Base-by-base conservation (phyloP, 92 coral and sea anemone genomes). In the Porites evermanni region DNA sequence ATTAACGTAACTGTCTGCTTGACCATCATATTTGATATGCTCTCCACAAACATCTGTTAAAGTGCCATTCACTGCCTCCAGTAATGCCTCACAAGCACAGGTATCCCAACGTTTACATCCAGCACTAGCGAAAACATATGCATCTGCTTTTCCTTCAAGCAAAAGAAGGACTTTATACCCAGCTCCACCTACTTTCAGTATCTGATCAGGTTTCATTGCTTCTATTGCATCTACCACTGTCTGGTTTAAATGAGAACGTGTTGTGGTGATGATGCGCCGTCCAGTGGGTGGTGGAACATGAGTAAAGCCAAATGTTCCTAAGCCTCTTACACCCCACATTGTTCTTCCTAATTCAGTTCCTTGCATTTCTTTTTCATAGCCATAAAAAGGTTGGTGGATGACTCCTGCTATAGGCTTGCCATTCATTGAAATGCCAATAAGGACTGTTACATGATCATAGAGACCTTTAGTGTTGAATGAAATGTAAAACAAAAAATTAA, bases 41-140 rank as follows among this genome's bases (percentile, higher is more conserved):
- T 93, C 89, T 20, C 99, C 99, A 70, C 92, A 88, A 60, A 95
- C 84, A 60, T 97, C 99, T 54, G 99, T 95, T 14, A 97, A 79
- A 47, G 79, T 93, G 13, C 99, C 99, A 70, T 98, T 98, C 54
- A 93, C 78, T 14, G 97, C 90, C 70, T 92, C 95, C n/a, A 97
- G 78, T 58, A 97, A 65, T 47, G 99, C 99, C 75, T 97, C 96
- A 16, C 95, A 91, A n/a, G 99, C 99, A 81, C 99, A 97, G 17
- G 99, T 97, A 64, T 97, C 99, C 99, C 99, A 97, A 56, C 98
- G 93, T 53, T 97, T 95, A 58, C 96, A 93, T 6, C 99, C 99
- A 64, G 88, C 83, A 79, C 94, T 97, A 38, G 99, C 99, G 86
- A 93, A 97, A 65, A 97, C 94, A 81, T 97, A 97, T 6, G 93